phyloP scores from a whole-genome alignment of 2,113 vertebrate species.

The Accipiter virgatus region DNA sequence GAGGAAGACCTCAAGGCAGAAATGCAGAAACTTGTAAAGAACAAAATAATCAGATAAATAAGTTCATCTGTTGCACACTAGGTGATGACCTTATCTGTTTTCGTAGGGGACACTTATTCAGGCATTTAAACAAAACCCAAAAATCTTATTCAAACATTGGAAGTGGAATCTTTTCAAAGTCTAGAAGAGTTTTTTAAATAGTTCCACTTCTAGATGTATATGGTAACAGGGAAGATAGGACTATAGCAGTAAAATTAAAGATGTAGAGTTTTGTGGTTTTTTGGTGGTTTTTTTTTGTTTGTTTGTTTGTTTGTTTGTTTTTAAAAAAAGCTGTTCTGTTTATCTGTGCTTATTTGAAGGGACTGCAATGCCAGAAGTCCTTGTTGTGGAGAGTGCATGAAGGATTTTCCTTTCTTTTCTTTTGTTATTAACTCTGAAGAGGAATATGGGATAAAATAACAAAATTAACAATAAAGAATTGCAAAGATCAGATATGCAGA shows the following conservation, averaged over 20 bases:
- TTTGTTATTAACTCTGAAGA: not conserved
- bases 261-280: too few relatives aligned
- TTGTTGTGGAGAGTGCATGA: not conserved
- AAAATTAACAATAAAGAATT: not conserved
- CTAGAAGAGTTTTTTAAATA: not conserved
- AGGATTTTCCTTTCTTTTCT: not conserved
- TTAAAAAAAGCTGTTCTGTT: not conserved
- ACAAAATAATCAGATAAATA: not conserved
- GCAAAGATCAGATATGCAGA: not conserved
- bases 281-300: too few relatives aligned
- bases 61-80: not conserved
- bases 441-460: not conserved
- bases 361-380: not conserved
- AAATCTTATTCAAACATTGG: not conserved
- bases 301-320: not conserved
- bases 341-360: not conserved
- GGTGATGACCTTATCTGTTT: not conserved
- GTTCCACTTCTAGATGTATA: not conserved
- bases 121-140: not conserved
- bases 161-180: not conserved
- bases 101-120: not conserved
- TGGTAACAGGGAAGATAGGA: not conserved
- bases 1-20: not conserved
- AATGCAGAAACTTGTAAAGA: not conserved
- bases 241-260: not conserved